Conservation (phyloP, 2,797 vertebrate genomes). For the Selene dorsalis region DNA sequence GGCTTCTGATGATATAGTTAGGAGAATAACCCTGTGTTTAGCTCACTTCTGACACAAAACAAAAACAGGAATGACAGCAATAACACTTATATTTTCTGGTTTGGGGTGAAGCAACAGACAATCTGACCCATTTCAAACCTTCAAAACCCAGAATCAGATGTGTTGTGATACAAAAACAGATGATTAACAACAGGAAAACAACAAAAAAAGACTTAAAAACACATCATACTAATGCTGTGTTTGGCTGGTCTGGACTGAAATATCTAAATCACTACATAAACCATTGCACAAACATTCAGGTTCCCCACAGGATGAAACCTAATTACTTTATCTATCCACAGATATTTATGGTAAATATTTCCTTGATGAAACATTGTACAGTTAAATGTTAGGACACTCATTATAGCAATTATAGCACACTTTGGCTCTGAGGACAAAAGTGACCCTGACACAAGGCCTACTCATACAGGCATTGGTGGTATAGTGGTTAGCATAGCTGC, state of each 20-base stretch:
- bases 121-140: conserved; percentile 6
- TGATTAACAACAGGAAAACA: background rate
- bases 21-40: conserved; percentile 16
- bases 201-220: background rate
- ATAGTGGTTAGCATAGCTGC: conserved; percentile 76
- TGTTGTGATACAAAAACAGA: background rate
- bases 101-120: background rate
- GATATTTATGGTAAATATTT: no score
- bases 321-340: background rate
- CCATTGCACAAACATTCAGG: background rate
- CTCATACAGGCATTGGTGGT: conserved; percentile 52
- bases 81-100: conserved; percentile 16
- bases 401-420: no score
- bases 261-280: background rate
- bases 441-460: no score
- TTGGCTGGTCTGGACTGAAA: background rate
- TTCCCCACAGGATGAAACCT: background rate
- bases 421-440: no score
- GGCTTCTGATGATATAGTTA: conserved; percentile 10
- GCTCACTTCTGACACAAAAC: conserved; percentile 30
- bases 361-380: no score
- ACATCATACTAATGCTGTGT: background rate
- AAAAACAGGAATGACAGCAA: conserved; percentile 19
- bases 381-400: no score
- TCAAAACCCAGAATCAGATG: conserved; percentile 13